phyloP scores from a whole-genome alignment of 2,113 vertebrate species.

The Lepidothrix coronata region DNA sequence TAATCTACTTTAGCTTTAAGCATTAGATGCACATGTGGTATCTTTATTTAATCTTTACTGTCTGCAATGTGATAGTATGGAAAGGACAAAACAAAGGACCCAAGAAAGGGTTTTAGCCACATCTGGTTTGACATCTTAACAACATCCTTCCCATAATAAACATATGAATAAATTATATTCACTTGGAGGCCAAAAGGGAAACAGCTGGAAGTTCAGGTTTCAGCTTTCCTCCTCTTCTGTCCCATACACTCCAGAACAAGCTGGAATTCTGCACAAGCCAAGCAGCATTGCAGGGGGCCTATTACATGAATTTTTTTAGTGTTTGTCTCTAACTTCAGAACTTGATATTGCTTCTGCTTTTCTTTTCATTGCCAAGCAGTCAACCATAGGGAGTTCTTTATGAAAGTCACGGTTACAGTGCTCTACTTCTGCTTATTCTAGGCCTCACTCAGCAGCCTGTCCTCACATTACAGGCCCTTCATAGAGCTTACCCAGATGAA shows the following conservation, averaged over 20 bases:
- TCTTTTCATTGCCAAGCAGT: background rate
- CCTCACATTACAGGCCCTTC: background rate
- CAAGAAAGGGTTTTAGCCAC: background rate
- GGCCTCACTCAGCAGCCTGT: background rate
- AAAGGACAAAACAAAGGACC: background rate
- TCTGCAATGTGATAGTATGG: background rate
- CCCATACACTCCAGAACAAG: background rate
- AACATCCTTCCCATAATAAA: background rate
- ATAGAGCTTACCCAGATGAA: fast-evolving
- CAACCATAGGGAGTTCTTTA: background rate
- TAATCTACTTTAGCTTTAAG: background rate
- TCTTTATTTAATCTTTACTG: background rate
- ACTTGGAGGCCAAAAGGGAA: background rate
- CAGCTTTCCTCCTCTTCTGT: background rate
- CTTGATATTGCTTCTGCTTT: background rate
- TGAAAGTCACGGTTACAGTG: background rate
- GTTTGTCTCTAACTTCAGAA: background rate
- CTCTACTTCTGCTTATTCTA: background rate
- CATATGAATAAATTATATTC: background rate
- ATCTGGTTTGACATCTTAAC: background rate
- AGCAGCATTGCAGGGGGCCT: background rate
- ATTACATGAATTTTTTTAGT: background rate
- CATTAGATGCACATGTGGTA: background rate
- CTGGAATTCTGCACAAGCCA: background rate
- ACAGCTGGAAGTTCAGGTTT: too few relatives aligned